Evolutionary conservation across 2,888 invertebrate species (phyloP).

Genomic region (Neoscelio sp.): DNA sequence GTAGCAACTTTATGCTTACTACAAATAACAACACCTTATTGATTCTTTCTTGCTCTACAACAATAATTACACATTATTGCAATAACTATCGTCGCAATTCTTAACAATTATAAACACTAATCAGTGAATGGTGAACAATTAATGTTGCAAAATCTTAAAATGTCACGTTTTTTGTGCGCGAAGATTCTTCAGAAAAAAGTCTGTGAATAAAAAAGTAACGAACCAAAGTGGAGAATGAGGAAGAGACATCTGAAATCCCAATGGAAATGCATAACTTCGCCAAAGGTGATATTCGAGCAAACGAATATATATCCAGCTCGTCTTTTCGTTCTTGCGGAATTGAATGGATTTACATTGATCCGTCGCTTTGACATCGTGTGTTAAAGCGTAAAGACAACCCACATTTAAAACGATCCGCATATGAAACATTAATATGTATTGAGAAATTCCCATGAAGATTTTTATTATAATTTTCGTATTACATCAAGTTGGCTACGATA

Average conservation of each 20-base stretch:
- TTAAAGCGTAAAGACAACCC: constrained; percentile 47
- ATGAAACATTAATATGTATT: constrained; percentile 25
- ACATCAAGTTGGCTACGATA: no score
- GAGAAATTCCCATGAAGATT: neutral
- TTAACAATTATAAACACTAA: neutral
- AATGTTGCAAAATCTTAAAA: neutral
- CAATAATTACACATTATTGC: no score
- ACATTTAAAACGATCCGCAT: constrained; percentile 36
- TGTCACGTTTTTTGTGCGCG: constrained; percentile 1
- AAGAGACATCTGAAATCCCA: constrained; percentile 49
- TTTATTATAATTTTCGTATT: constrained; percentile 19
- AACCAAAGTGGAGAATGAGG: constrained; percentile 19
- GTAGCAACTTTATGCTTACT: no score
- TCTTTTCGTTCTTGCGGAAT: constrained; percentile 57
- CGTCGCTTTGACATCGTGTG: constrained; percentile 45
- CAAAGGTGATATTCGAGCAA: constrained; percentile 46
- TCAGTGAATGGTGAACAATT: constrained; percentile 7
- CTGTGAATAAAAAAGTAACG: constrained; percentile 43
- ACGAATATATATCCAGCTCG: constrained; percentile 41
- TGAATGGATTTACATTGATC: constrained; percentile 67
- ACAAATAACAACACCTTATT: no score
- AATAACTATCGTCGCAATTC: no score
- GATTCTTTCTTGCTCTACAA: no score
- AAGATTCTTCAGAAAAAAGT: constrained; percentile 20
- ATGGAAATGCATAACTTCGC: constrained; percentile 62